Conservation (phyloP, 2,113 vertebrate species). For the Psophia crepitans region DNA sequence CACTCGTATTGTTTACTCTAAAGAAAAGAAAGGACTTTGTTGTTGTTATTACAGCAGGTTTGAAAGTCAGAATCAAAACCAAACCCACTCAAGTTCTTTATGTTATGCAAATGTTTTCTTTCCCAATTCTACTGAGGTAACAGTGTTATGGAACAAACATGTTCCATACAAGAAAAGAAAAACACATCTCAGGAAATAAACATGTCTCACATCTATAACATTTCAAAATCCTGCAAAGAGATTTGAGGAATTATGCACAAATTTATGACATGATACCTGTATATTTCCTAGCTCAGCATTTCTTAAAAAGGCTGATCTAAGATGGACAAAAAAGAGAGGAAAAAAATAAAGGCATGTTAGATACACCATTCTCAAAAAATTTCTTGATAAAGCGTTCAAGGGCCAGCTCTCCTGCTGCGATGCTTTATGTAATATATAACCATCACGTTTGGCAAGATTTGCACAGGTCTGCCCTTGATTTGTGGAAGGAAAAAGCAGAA, state of each 20-base stretch:
- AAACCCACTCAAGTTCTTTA: not conserved
- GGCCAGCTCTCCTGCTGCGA: slow-evolving; percentile 17
- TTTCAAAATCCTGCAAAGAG: not conserved
- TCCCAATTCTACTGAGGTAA: not conserved
- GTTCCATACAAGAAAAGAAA: not conserved
- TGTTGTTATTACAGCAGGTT: not conserved
- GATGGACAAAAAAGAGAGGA: not conserved
- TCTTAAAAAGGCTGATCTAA: not conserved
- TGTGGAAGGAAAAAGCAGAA: slow-evolving; percentile 41
- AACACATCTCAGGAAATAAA: not conserved
- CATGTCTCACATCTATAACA: not conserved
- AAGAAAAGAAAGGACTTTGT: not conserved
- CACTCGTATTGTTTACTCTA: not conserved
- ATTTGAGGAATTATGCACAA: not conserved
- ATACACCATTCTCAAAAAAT: not conserved
- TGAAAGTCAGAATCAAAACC: not conserved
- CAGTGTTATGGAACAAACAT: not conserved
- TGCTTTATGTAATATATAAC: slow-evolving; percentile 21
- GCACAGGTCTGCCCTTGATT: slow-evolving; percentile 49
- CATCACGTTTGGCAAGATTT: slow-evolving; percentile 6
- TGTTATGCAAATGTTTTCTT: not conserved
- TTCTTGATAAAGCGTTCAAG: not conserved
- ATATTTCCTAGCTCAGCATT: not conserved
- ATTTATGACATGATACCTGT: not conserved
- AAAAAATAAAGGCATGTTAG: not conserved